A percentile compares a stretch with the other conserved stretches of the same genome.
phyloP scores from a whole-genome alignment of 2,113 vertebrate species.

The Martes martes region DNA sequence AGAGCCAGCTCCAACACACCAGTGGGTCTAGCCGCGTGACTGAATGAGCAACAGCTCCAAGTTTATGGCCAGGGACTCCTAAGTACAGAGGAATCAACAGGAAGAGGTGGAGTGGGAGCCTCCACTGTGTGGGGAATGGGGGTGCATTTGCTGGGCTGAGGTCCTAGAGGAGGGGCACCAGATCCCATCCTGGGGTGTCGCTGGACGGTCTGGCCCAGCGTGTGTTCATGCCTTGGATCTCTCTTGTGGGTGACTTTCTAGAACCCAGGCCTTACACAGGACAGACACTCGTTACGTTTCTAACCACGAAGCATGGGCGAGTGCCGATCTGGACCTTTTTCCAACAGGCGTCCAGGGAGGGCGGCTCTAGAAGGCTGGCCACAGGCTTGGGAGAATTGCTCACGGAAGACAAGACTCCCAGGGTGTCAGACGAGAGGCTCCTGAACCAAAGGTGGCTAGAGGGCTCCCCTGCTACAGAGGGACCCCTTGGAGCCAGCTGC shows the following conservation, averaged over 20 bases:
- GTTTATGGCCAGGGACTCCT: neutral
- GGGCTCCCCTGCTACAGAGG: neutral
- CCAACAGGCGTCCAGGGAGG: neutral
- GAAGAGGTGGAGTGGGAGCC: neutral
- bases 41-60: neutral
- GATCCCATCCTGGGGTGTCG: neutral
- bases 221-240: neutral
- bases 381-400: neutral
- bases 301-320: neutral
- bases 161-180: neutral
- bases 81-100: neutral
- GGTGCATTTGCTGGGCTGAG: neutral
- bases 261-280: neutral
- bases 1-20: neutral
- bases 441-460: neutral
- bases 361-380: neutral
- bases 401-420: neutral
- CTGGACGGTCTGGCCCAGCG: neutral
- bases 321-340: neutral
- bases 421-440: neutral
- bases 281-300: neutral
- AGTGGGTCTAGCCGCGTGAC: neutral
- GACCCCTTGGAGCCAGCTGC: neutral
- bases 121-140: neutral
- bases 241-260: neutral